Base-by-base conservation (phyloP, 2,888 invertebrate genomes). In the Leptinotarsa haldemani region DNA sequence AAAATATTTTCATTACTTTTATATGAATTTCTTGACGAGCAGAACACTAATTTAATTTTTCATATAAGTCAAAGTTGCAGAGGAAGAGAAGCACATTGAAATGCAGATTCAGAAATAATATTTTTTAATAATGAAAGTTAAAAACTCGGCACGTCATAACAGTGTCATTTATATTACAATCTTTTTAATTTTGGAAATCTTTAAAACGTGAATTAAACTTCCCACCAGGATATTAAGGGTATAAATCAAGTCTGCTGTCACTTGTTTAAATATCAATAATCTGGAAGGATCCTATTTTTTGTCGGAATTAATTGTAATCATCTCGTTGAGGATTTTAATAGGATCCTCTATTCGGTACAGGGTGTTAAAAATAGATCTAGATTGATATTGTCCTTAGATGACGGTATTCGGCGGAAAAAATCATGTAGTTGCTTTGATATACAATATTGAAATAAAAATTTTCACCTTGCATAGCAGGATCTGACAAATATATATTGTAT, bases 111-210 rank as follows among this genome's bases (percentile, higher is more conserved):
- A 78, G 78, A 82, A 83, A 84, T 83, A 81, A 84, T 83, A 83
- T 84, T 85, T 85, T 85, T 85, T 85, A 85, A 85, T 85, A 85
- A 85, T 83, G 84, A 82, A 84, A 84, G 81, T 84, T 83, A 83
- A 83, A 83, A 84, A 84, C 79, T 83, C 83, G 79, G 80, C 82
- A 83, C 84, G 85, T 85, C 85, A 85, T 84, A 85, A 85, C 84
- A 84, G 81, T 84, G 85, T 85, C 85, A 85, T 85, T 85, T 85
- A 85, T 85, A 85, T 85, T 84, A 85, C 84, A 81, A 83, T 85
- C 84, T 83, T 85, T 85, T 85, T 85, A 85, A 85, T 85, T 85
- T 85, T 82, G 82, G 83, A 84, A 85, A 85, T 84, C 84, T 83
- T 84, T 84, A 85, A 84, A 83, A 81, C 79, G 83, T 79, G 84